Conservation (phyloP, 1,140 invertebrate genomes). For the Leguminivora glycinivorella region DNA sequence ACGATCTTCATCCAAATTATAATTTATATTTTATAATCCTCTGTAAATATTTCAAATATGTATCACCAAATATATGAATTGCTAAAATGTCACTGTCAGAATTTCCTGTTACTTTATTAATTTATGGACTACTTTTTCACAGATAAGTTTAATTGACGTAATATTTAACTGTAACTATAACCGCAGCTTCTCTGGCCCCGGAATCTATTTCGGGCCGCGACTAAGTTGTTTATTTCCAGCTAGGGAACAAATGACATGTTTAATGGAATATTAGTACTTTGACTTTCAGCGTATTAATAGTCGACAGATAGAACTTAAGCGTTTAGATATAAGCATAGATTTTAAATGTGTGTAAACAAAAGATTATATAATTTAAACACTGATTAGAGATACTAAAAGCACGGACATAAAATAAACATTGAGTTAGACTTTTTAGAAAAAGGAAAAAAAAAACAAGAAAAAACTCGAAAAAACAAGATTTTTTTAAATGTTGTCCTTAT, state of each 20-base stretch:
- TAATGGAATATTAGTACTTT: constrained; percentile 78
- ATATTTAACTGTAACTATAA: constrained; percentile 12
- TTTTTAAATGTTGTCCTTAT: no score
- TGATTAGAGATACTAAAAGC: no score
- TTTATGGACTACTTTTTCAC: neutral
- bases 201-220: constrained; percentile 19
- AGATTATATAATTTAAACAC: neutral
- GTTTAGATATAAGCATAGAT: neutral
- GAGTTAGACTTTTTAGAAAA: no score
- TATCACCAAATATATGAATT: no score
- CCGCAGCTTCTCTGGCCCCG: constrained; percentile 37
- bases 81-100: no score
- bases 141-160: neutral
- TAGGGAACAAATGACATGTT: constrained; percentile 63
- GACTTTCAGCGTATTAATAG: constrained; percentile 49
- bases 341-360: neutral
- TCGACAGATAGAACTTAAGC: constrained; percentile 1
- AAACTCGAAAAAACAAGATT: no score
- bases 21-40: no score
- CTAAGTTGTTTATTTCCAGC: constrained; percentile 21
- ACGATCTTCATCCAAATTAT: no score
- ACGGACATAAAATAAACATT: no score
- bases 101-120: no score
- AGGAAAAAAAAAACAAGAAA: no score
- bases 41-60: no score